Evolutionary conservation across 2,113 vertebrate species (phyloP), one percentile per base, ranked within the genome.

Genomic region (Tetrao urogallus): DNA sequence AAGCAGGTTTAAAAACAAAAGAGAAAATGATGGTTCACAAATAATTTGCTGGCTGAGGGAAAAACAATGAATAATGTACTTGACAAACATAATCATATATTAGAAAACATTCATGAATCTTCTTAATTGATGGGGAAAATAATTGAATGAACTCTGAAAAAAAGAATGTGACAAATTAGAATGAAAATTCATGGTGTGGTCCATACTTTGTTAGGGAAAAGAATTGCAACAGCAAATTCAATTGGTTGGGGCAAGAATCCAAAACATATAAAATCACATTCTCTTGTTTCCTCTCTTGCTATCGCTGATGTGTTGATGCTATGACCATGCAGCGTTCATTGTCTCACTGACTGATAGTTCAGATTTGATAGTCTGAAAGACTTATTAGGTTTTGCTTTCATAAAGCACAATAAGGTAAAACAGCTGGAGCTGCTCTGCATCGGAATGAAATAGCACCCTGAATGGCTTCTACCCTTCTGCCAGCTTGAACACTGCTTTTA

Each of bases 41-140:
- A 90, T 86, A 86, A 96, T 90, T 94, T 94, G 17, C 81, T 93
- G 48, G 54, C 77, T 84, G 63, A 90, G 42, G 21, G 22, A 86
- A 93, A 92, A 94, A 50, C 64, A 87, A 93, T 92, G 73, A 90
- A 92, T 93, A 90, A 95, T 94, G 93, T 89, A 94, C 58, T 79
- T 79, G 77, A 90, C 58, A 93, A 93, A 84, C 66, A 86, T 58
- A 57, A 81, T 82, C 73, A 86, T 20, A 17, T 84, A 84, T 79
- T 72, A 82, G 74, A 89, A 94, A 92, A 95, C 66, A 73, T 64
- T 92, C 88, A 88, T 78, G 90, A 86, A 95, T 92, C 65, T 90
- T 90, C 86, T 89, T 90, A 94, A 95, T 87, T 95, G 90, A 90
- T 84, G 20, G 54, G 12, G 3, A 65, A 93, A 95, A 88, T 79